Conservation (phyloP, 2,888 invertebrate genomes). For the Leptinotarsa haldemani region DNA sequence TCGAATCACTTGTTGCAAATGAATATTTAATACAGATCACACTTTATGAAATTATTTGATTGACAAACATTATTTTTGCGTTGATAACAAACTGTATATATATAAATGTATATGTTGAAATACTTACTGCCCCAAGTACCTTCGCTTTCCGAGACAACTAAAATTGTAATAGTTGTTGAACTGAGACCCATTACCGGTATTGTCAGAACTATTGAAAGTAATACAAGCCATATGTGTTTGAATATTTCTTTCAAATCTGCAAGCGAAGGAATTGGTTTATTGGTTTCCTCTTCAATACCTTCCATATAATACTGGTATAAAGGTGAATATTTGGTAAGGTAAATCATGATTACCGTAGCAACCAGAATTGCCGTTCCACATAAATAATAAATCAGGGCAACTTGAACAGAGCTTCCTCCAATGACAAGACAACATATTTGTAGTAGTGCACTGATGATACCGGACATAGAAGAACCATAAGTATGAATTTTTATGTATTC, state of each 20-base stretch:
- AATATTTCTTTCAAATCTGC: slow-evolving; percentile 3
- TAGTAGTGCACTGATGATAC: slow-evolving; percentile 34
- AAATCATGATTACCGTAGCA: background rate
- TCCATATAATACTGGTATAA: slow-evolving; percentile 22
- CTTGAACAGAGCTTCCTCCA: slow-evolving; percentile 23
- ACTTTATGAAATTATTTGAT: too few species aligned
- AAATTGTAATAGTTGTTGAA: slow-evolving; percentile 6
- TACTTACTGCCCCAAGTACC: slow-evolving; percentile 20
- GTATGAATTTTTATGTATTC: slow-evolving; percentile 36
- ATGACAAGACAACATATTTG: slow-evolving; percentile 33
- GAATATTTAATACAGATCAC: too few species aligned
- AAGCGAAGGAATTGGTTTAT: slow-evolving; percentile 7
- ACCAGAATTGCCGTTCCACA: slow-evolving; percentile 12
- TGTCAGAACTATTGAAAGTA: background rate
- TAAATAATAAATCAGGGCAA: slow-evolving; percentile 33
- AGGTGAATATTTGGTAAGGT: slow-evolving; percentile 11
- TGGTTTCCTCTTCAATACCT: slow-evolving; percentile 13
- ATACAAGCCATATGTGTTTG: background rate
- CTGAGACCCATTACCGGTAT: background rate
- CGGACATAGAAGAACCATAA: slow-evolving; percentile 36
- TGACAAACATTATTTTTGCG: too few species aligned
- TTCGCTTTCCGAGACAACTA: slow-evolving; percentile 18
- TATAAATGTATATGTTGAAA: background rate
- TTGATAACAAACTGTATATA: too few species aligned
- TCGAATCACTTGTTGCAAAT: too few species aligned